Percentiles rank a stretch among this genome's conserved stretches.
Conservation (phyloP, 37 sponge, comb jelly and placozoan species). For the Axinella damicornis region DNA sequence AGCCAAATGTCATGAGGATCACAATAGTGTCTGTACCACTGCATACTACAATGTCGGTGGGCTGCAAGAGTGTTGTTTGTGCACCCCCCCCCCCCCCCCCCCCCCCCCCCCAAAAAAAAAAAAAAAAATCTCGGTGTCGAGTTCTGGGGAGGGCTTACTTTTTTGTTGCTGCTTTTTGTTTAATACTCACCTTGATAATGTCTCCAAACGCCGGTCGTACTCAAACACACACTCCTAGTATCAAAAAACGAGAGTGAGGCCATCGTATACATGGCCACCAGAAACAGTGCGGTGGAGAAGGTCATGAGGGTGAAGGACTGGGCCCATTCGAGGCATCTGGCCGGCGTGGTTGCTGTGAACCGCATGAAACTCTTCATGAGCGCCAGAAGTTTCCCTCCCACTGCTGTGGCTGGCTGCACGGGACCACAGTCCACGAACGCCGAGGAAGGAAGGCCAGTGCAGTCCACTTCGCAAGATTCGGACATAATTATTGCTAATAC, state of each 20-base stretch:
- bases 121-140: no score
- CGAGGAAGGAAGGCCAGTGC: no score
- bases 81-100: no score
- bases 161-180: no score
- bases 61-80: no score
- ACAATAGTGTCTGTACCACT: no score
- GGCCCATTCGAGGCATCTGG: constrained; percentile 20
- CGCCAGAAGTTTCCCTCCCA: background rate
- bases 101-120: no score
- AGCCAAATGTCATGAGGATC: no score
- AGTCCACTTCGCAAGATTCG: no score
- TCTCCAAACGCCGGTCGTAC: constrained; percentile 7
- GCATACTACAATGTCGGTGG: no score
- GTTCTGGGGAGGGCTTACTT: no score
- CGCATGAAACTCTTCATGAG: background rate
- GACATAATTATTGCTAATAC: no score
- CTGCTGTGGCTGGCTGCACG: background rate
- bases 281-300: constrained; percentile 17
- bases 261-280: constrained; percentile 10
- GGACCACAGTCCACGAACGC: background rate
- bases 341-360: background rate
- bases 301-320: constrained; percentile 24
- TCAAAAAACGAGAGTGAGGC: constrained; percentile 30
- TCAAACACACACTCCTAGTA: constrained; percentile 25
- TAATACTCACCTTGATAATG: constrained; percentile 1